phyloP scores from a whole-genome alignment of 35 echinoderm and acorn worm species.

The Stichopus chloronotus region DNA sequence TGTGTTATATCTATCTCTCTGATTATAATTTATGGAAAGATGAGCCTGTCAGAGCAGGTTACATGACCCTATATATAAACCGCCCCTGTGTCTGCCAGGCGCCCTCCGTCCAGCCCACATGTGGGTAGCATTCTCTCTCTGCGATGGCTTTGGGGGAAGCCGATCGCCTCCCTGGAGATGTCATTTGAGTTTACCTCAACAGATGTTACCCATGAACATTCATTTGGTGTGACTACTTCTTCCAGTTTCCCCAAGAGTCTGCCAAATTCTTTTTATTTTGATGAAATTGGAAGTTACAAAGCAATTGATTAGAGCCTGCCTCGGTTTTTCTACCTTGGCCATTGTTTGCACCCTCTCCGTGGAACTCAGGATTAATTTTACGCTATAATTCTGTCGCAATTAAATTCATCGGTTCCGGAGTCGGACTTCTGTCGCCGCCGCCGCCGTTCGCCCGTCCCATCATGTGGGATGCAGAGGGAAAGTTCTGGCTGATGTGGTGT shows the following conservation, averaged over 20 bases:
- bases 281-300: conserved; percentile 42
- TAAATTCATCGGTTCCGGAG: conserved; percentile 38
- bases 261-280: neutral
- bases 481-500: neutral
- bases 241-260: neutral
- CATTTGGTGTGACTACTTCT: neutral
- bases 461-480: neutral
- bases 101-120: neutral
- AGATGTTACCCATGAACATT: conserved; percentile 36
- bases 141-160: neutral
- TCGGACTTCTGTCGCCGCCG: neutral
- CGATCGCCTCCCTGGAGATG: conserved; percentile 3
- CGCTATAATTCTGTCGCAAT: conserved; percentile 39
- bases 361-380: conserved; percentile 46
- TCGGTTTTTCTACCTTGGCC: neutral
- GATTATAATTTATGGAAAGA: neutral
- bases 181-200: conserved; percentile 28
- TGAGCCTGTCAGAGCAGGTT: neutral
- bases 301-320: conserved; percentile 21
- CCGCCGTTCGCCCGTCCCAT: neutral
- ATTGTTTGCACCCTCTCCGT: neutral
- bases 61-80: neutral
- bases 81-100: neutral
- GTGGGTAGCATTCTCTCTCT: neutral
- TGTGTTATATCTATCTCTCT: neutral